Conservation (phyloP, 2,888 invertebrate species). For the Ypsolopha scabrella region DNA sequence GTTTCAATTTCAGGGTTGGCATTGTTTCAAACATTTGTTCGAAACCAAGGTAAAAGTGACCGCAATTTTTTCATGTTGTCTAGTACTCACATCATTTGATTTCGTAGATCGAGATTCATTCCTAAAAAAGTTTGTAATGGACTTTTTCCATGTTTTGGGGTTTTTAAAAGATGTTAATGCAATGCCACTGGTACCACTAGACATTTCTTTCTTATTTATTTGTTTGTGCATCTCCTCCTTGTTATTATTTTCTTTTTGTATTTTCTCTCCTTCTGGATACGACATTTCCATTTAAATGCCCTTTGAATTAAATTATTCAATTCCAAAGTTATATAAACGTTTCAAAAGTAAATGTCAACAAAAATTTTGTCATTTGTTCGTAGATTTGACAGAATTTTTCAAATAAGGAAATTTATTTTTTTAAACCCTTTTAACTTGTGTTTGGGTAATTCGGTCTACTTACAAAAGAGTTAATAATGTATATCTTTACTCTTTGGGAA, state of each 20-base stretch:
- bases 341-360: slow-evolving; percentile 33
- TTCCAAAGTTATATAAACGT: slow-evolving; percentile 23
- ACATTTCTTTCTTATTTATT: slow-evolving; percentile 1
- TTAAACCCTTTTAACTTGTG: neutral
- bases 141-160: slow-evolving; percentile 58
- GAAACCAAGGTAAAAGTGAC: neutral
- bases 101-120: slow-evolving; percentile 52
- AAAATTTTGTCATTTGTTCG: neutral
- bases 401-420: neutral
- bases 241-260: slow-evolving; percentile 29
- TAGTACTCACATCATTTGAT: slow-evolving; percentile 50
- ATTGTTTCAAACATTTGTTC: no score
- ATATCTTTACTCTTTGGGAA: neutral
- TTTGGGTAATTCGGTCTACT: neutral
- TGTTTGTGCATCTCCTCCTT: slow-evolving; percentile 24
- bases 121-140: slow-evolving; percentile 55
- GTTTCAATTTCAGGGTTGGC: no score
- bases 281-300: slow-evolving; percentile 30
- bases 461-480: neutral
- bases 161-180: slow-evolving; percentile 47
- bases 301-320: neutral
- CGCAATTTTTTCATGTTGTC: neutral
- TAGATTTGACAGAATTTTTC: slow-evolving; percentile 7
- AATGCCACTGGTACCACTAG: slow-evolving; percentile 34
- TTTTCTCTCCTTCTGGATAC: slow-evolving; percentile 45